Evolutionary conservation across 1,140 invertebrate species (phyloP), one percentile per base, ranked within the genome.

Genomic region (Mya arenaria): DNA sequence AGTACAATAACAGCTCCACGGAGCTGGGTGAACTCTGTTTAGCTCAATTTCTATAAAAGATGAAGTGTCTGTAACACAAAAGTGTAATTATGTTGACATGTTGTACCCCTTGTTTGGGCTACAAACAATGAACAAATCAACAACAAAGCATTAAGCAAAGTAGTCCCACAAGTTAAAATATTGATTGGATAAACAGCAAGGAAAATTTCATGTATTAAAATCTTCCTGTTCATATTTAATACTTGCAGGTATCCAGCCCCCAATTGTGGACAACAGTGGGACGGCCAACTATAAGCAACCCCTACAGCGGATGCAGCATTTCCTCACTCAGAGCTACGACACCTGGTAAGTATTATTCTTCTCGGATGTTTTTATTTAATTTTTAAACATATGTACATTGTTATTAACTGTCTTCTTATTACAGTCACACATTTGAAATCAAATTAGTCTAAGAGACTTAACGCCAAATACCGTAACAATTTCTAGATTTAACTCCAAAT

Each of bases 281-380:
- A 85, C 79, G 91, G 77, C 85, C 23, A 78, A 63, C 15, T 85
- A 75, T 6, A 94, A 93, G 77, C 94, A 94, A 13, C 95, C 96
- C 0, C 91, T 96, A 32, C 95, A 96, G 84, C 94, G 96, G 84
- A 97, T 97, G 96, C 96, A 98, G 89, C 94, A 95, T 52, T 97
- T 97, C 91, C 92, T 97, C 15, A 94, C 94, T 1, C 93, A 93
- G 36, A 92, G 96, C 48, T 95, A 96, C 85, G 96, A 97, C 83
- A 94, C 94, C 82, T 95, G 90, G 92, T 92, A 80, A 83, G 84
- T 77, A n/a, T 17, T n/a, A n/a, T n/a, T n/a, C n/a, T n/a, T n/a
- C n/a, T n/a, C n/a, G n/a, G n/a, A n/a, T n/a, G n/a, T n/a, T n/a
- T n/a, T n/a, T n/a, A n/a, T n/a, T n/a, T n/a, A n/a, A n/a, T n/a